Evolutionary conservation across 2,113 vertebrate genomes (phyloP), one percentile per base, ranked within the genome.

Genomic region (Caranx ignobilis): DNA sequence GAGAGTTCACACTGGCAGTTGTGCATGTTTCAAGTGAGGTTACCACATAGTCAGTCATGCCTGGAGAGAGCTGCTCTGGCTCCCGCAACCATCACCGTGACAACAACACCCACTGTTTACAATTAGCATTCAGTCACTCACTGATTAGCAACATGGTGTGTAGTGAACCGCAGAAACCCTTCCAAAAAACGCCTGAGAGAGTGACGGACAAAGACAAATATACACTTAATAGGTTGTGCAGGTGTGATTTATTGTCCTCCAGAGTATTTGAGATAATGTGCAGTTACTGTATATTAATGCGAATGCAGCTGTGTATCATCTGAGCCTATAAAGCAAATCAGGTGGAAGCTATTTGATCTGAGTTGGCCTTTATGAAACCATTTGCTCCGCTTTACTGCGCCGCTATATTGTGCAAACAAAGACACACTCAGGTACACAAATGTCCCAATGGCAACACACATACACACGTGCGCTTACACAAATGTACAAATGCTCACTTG

Each of bases 91-190:
- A 43, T 89, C 87, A 57, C 89, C 59, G 83, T 90, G 86, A 90
- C 87, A 84, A 89, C 86, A 81, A 43, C 87, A 75, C 75, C 68
- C 69, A 45, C 76, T 48, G 77, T 81, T 90, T 79, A 79, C 82
- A 89, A 87, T 92, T 85, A 92, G 81, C 80, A 79, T 88, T 82
- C 81, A 83, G 57, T 71, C 65, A 57, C 18, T 77, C 18, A 48
- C 69, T 77, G 78, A 86, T 87, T 72, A 67, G 68, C 47, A 62
- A 60, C 60, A 19, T 10, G 52, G 52, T 43, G 61, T 73, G 72
- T 60, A 61, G 63, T 55, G 63, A 74, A 72, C 80, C 26, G 19
- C 50, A 64, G 45, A 75, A 69, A 69, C 66, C 57, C n/a, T 50
- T 41, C 0, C 57, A 48, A 19, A 13, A 67, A 31, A 52, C 0